Percentiles rank a stretch among this genome's conserved stretches.
Conservation (phyloP, 2,113 vertebrate species). For the Spea bombifrons region DNA sequence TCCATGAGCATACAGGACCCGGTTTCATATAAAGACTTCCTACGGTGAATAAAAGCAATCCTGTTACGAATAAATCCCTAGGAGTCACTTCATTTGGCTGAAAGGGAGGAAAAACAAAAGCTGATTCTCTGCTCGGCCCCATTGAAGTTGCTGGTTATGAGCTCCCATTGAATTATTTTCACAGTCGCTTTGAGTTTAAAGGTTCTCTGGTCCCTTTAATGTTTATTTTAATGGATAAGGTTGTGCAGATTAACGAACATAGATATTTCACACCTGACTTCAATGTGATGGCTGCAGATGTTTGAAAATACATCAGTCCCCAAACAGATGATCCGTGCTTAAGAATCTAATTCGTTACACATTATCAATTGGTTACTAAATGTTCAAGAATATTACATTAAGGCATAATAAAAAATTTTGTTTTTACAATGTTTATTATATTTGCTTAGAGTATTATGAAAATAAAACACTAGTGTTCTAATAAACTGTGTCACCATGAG, state of each 20-base stretch:
- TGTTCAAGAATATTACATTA: not conserved
- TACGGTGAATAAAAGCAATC: constrained; percentile 31
- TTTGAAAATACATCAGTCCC: constrained; percentile 33
- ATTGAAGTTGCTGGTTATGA: constrained; percentile 31
- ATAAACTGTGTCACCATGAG: too few relatives aligned
- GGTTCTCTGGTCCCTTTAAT: constrained; percentile 36
- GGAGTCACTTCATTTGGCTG: constrained; percentile 36
- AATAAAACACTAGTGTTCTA: too few relatives aligned
- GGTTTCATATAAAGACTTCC: constrained; percentile 27
- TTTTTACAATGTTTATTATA: not conserved
- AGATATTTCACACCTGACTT: constrained; percentile 41
- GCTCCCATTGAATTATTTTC: constrained; percentile 41
- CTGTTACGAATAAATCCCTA: constrained; percentile 39
- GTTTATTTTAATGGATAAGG: constrained; percentile 41
- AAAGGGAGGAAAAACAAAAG: constrained; percentile 32
- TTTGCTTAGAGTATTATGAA: not conserved
- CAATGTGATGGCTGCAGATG: constrained; percentile 40
- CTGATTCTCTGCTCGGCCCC: constrained; percentile 12
- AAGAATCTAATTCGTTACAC: constrained; percentile 35
- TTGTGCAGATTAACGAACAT: constrained; percentile 36
- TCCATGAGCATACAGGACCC: constrained; percentile 15
- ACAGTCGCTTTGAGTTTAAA: constrained; percentile 37
- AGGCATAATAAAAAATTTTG: not conserved
- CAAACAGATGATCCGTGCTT: constrained; percentile 25
- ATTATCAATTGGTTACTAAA: constrained; percentile 32